Conservation (phyloP, 1,140 invertebrate species). For the Formica exsecta region DNA sequence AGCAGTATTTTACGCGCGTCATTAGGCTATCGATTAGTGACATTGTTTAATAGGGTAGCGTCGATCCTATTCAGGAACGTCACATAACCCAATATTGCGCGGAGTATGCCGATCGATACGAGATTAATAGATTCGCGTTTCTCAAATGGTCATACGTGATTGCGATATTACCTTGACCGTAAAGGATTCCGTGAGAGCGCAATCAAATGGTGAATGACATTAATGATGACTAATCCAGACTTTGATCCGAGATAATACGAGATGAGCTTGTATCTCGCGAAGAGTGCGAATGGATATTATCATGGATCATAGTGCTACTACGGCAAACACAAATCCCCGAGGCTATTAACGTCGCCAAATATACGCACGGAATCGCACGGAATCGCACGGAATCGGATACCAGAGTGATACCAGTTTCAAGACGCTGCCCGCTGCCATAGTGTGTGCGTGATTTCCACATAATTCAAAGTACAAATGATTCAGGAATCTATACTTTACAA, state of each 20-base stretch:
- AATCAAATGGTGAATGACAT: conserved; percentile 54
- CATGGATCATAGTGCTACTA: neutral
- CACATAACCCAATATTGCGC: conserved; percentile 53
- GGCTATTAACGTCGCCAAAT: conserved; percentile 39
- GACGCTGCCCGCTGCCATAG: too few relatives aligned
- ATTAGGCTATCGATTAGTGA: conserved; percentile 3
- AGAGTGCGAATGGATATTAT: conserved; percentile 32
- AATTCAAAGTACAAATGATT: too few relatives aligned
- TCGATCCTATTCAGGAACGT: conserved; percentile 16
- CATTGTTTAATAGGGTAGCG: conserved; percentile 45
- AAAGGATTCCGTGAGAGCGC: conserved; percentile 55
- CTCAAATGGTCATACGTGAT: conserved; percentile 62
- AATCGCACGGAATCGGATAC: neutral
- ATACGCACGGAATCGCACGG: conserved; percentile 13
- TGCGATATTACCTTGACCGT: conserved; percentile 56
- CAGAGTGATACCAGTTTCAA: too few relatives aligned
- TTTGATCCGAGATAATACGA: conserved; percentile 17
- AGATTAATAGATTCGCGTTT: conserved; percentile 71
- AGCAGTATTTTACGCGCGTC: neutral
- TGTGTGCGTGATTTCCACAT: too few relatives aligned
- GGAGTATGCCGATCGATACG: conserved; percentile 60
- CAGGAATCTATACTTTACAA: too few relatives aligned
- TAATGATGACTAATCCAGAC: conserved; percentile 9
- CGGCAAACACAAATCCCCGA: conserved; percentile 21
- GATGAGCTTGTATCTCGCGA: conserved; percentile 6